Evolutionary conservation across 2,888 invertebrate genomes (phyloP).

Genomic region (Seira sanloemensis): DNA sequence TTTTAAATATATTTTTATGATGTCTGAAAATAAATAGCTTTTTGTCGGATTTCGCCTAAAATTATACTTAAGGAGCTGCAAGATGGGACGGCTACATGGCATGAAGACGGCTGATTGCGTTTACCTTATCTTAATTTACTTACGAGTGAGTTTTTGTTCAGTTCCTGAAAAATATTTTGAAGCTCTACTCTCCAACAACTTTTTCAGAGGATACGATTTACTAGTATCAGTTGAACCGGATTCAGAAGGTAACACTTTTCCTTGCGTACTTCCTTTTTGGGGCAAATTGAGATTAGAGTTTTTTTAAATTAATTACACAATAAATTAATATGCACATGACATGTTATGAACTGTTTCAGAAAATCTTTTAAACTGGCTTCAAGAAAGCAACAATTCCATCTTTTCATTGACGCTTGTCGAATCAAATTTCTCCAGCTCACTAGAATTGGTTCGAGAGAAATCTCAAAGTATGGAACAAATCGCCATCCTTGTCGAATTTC

Average conservation of each 20-base stretch:
- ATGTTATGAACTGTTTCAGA: slow-evolving; percentile 11
- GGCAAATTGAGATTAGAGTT: neutral
- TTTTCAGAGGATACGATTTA: slow-evolving; percentile 42
- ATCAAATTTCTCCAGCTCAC: neutral
- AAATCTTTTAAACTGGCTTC: slow-evolving; percentile 28
- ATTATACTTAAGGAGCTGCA: neutral
- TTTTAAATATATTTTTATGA: too few species aligned
- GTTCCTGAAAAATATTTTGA: slow-evolving; percentile 38
- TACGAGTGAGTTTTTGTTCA: neutral
- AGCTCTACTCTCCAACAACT: slow-evolving; percentile 24
- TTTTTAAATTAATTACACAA: neutral
- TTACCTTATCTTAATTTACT: neutral
- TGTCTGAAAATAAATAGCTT: too few species aligned
- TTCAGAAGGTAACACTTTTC: slow-evolving; percentile 46
- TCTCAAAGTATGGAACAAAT: slow-evolving; percentile 37
- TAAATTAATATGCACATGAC: neutral
- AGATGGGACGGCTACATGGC: neutral
- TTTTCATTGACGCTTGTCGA: slow-evolving; percentile 15
- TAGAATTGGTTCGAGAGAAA: slow-evolving; percentile 3
- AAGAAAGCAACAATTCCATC: slow-evolving; percentile 22
- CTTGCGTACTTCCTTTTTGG: too few species aligned
- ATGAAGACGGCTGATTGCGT: neutral
- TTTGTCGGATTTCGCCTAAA: too few species aligned
- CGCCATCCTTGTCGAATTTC: slow-evolving; percentile 25
- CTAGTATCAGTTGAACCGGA: slow-evolving; percentile 18